Conservation (phyloP, 2,888 invertebrate species). For the Parasteatoda lunata region DNA sequence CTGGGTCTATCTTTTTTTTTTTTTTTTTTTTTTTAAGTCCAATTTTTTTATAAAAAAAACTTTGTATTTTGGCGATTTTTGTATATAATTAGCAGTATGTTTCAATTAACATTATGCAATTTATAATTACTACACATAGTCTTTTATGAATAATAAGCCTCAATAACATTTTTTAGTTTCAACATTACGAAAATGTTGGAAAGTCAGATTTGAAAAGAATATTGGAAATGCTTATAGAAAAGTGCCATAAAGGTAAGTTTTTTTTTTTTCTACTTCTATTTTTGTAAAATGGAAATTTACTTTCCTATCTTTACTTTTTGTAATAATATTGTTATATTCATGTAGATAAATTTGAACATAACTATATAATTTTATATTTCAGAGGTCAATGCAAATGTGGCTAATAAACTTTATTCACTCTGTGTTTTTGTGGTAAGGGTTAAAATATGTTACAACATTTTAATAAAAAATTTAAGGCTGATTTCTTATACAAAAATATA, state of each 20-base stretch:
- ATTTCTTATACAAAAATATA: not conserved
- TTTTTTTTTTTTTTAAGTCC: too few species aligned
- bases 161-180: constrained; percentile 26
- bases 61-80: too few species aligned
- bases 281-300: not conserved
- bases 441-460: not conserved
- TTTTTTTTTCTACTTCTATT: not conserved
- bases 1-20: too few species aligned
- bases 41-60: too few species aligned
- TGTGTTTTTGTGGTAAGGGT: constrained; percentile 56
- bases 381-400: constrained; percentile 34
- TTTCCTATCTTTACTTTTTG: too few species aligned
- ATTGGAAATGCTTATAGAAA: constrained; percentile 43
- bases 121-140: too few species aligned
- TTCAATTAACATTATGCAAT: too few species aligned
- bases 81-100: too few species aligned
- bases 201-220: constrained; percentile 39
- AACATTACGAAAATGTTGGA: constrained; percentile 24
- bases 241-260: constrained; percentile 52
- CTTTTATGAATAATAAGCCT: too few species aligned
- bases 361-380: not conserved
- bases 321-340: too few species aligned
- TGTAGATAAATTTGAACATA: too few species aligned
- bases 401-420: constrained; percentile 43
- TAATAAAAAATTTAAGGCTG: not conserved